A percentile compares a stretch with the other conserved stretches of the same genome.
phyloP scores from a whole-genome alignment of 1,140 invertebrate genomes.

The Bombus impatiens region DNA sequence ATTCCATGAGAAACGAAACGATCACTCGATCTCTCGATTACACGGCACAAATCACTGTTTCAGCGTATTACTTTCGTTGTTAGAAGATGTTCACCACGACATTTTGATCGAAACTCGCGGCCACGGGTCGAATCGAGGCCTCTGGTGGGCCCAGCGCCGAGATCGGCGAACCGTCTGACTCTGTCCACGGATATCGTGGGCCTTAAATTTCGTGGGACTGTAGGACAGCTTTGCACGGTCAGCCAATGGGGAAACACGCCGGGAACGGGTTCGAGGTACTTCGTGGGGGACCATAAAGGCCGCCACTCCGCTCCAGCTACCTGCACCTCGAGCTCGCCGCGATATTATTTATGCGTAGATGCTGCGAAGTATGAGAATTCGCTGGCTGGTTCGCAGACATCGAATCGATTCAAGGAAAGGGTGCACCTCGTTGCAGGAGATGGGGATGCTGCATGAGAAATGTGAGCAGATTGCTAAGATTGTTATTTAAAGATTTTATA shows the following conservation, averaged over 20 bases:
- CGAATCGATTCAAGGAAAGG: constrained; percentile 9
- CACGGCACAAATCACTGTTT: not conserved
- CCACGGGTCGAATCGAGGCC: not conserved
- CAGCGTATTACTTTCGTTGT: too few relatives aligned
- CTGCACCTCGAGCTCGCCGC: constrained; percentile 42
- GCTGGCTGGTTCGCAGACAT: constrained; percentile 5
- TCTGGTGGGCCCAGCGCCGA: constrained; percentile 31
- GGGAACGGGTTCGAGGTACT: constrained; percentile 67
- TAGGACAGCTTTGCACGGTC: constrained; percentile 35
- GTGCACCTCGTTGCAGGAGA: not conserved
- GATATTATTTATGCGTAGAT: constrained; percentile 50
- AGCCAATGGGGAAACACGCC: constrained; percentile 61
- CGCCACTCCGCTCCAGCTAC: constrained; percentile 10
- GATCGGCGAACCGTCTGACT: constrained; percentile 41
- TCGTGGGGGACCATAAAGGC: constrained; percentile 55
- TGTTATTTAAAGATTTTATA: not conserved
- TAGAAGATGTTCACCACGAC: not conserved
- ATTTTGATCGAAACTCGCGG: not conserved
- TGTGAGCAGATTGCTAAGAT: not conserved
- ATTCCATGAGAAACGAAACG: not conserved
- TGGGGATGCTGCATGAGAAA: constrained; percentile 24
- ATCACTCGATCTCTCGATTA: not conserved
- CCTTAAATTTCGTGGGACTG: constrained; percentile 62
- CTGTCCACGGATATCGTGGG: constrained; percentile 34
- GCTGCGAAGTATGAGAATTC: constrained; percentile 15